These are phyloP conservation scores for Molossus molossus DNA, from an alignment of 2,797 vertebrate species.

Conservation along the genomic window DNA sequence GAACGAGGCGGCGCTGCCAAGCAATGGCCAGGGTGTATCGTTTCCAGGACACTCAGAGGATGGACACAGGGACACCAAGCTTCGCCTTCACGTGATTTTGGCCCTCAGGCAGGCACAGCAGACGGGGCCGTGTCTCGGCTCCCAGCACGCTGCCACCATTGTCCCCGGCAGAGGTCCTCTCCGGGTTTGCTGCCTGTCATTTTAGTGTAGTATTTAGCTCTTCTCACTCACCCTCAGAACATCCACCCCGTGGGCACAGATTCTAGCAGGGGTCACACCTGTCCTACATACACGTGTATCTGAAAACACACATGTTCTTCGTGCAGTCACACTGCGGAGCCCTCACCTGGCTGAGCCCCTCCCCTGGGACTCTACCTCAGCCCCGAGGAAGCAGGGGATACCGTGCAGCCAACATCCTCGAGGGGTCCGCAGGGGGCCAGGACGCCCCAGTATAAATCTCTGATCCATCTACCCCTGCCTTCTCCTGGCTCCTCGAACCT, in stretches of 20 bases:
- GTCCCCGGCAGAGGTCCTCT: background rate
- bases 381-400: accelerated
- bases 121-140: background rate
- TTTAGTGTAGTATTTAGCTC: background rate
- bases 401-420: background rate
- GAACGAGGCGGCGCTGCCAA: background rate
- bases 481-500: background rate
- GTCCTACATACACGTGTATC: accelerated
- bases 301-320: accelerated
- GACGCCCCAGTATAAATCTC: background rate
- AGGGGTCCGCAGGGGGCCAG: background rate
- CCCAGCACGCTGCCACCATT: accelerated
- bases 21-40: background rate
- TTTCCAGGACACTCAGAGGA: background rate
- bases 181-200: too few relatives aligned
- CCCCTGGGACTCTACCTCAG: accelerated
- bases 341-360: background rate
- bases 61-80: accelerated
- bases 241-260: background rate
- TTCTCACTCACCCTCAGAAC: background rate
- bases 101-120: background rate
- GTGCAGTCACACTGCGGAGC: accelerated
- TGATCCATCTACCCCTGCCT: accelerated
- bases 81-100: accelerated
- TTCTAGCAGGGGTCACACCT: background rate